Base-by-base conservation (phyloP, 64 coral and sea anemone genomes). In the Montipora foliosa region DNA sequence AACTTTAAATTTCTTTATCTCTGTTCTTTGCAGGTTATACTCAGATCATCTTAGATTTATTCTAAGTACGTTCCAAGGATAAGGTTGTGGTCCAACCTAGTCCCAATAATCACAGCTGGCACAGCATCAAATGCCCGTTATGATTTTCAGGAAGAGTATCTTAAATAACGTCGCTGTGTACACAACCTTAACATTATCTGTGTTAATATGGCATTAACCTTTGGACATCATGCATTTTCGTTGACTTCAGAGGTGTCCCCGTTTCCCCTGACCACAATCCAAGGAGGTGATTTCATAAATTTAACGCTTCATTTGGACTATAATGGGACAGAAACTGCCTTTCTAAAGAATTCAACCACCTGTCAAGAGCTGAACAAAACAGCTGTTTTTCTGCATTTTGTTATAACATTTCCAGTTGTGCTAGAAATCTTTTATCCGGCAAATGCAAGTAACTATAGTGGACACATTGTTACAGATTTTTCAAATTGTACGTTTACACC, bases 271-370 rank as follows among this genome's bases (percentile, higher is more conserved):
- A 13, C 79, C 15, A 17, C 74, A 7, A 68, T 96, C 13, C 91
- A 96, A 76, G 95, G 95, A 4, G 81, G 88, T 50, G 91, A 96
- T 79, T 21, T 74, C 7, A 13, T 96, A 72, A 91, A 93, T 37
- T 90, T 96, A 19, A 93, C 91, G 5, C 78, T 96, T 44, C 73
- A 77, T 13, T 84, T 96, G 59, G 37, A 67, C 79, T 93, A 90
- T 77, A 93, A 95, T 87, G 76, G 78, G 3, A 62, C 80, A 29
- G n/a, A 52, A 12, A 70, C 61, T 79, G 62, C 57, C 50, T 79
- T 88, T 15, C 49, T 71, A 47, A 72, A 71, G 58, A 84, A 90
- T 79, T 81, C 95, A 19, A 24, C 95, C 80, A 74, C 87, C 61
- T 96, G 95, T 73, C 49, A 89, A 20, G 52, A 58, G 12, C 87